These are phyloP conservation scores for Tylochromis polylepis DNA, from an alignment of 2,113 vertebrate species.

Conservation along the genomic window DNA sequence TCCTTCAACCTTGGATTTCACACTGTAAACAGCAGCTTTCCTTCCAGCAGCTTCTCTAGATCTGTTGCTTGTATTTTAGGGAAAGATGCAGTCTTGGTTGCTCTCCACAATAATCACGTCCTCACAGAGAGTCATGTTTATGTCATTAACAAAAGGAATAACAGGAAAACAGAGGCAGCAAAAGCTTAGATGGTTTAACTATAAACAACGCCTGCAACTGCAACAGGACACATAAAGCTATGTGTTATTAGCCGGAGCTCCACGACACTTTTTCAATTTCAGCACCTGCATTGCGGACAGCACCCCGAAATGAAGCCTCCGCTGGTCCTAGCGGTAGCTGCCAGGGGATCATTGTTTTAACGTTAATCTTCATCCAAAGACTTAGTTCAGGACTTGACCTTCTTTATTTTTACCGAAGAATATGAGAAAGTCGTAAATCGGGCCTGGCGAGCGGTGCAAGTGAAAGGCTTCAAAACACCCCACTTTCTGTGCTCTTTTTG, in stretches of 20 bases:
- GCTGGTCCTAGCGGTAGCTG: background rate
- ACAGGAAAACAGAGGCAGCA: background rate
- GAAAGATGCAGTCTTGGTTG: background rate
- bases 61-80: background rate
- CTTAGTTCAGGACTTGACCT: background rate
- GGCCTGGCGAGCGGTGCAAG: background rate
- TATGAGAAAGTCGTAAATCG: background rate
- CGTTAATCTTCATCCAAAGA: background rate
- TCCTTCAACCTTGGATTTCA: background rate
- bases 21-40: background rate
- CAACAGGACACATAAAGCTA: background rate
- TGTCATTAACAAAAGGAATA: background rate
- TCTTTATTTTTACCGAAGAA: background rate
- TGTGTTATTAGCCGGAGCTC: background rate
- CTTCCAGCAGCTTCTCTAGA: background rate
- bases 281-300: slow-evolving; percentile 80
- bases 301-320: slow-evolving; percentile 23
- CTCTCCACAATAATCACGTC: background rate
- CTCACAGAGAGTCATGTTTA: background rate
- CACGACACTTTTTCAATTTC: slow-evolving; percentile 44
- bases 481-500: background rate
- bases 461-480: background rate
- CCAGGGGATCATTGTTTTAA: background rate
- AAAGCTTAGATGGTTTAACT: background rate
- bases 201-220: background rate